Conservation (phyloP, 2,797 vertebrate genomes). For the Dendrocincla fuliginosa region DNA sequence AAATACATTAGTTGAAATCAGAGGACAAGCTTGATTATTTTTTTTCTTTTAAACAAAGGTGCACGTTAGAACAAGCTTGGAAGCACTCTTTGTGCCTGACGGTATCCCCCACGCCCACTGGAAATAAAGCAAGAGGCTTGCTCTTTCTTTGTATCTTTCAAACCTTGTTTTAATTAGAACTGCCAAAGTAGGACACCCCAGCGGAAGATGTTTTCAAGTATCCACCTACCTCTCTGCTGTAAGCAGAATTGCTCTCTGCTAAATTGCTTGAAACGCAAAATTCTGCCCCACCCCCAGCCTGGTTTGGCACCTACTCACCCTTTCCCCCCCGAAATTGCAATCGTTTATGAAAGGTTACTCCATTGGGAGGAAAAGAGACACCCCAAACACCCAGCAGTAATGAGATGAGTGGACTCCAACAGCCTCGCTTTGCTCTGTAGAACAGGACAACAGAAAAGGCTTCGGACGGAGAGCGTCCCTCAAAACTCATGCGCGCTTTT, state of each 20-base stretch:
- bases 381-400: not conserved
- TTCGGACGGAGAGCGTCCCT: not conserved
- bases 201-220: conserved; percentile 22
- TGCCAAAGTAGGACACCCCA: conserved; percentile 41
- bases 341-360: not conserved
- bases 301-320: not conserved
- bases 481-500: not conserved
- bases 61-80: conserved; percentile 54
- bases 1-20: conserved; percentile 50
- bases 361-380: conserved; percentile 13
- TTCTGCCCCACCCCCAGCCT: conserved; percentile 3
- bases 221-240: conserved; percentile 39
- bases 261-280: conserved; percentile 42
- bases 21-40: not conserved
- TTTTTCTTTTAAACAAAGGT: not conserved
- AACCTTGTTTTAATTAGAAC: conserved; percentile 60
- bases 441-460: not conserved
- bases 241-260: conserved; percentile 29
- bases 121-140: conserved; percentile 37
- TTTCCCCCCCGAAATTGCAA: not conserved
- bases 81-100: conserved; percentile 15
- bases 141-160: conserved; percentile 26
- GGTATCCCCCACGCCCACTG: conserved; percentile 37
- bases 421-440: not conserved
- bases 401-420: not conserved